Conservation (phyloP, 2,113 vertebrate species). For the Crotalus tigris region DNA sequence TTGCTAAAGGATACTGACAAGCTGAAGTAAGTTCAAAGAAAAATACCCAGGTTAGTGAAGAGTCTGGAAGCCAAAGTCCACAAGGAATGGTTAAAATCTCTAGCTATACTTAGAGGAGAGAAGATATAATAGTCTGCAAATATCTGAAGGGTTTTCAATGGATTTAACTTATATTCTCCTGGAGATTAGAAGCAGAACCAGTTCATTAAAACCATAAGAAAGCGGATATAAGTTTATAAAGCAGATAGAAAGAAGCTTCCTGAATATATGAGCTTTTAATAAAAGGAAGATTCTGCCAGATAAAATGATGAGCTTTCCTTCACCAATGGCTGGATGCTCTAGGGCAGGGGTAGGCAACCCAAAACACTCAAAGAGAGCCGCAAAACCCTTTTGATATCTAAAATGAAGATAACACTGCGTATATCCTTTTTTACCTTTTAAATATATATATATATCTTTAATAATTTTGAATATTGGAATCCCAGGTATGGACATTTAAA, state of each 20-base stretch:
- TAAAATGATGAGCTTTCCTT: not conserved
- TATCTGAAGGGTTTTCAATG: not conserved
- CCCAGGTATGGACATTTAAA: no score
- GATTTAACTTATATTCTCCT: not conserved
- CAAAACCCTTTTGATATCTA: no score
- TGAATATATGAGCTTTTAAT: not conserved
- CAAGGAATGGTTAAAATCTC: not conserved
- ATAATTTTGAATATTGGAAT: no score
- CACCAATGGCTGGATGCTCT: not conserved
- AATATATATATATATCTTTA: no score
- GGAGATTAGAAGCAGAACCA: not conserved
- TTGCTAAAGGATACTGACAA: not conserved
- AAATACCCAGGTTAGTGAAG: not conserved
- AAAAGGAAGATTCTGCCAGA: not conserved
- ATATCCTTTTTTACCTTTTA: no score
- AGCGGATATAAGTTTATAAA: not conserved
- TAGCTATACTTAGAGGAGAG: not conserved
- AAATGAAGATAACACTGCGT: no score
- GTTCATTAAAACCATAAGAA: not conserved
- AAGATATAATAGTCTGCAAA: not conserved
- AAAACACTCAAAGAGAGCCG: no score
- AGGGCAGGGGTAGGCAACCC: not conserved
- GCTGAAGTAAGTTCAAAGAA: not conserved
- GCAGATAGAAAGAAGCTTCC: not conserved
- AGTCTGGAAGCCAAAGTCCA: not conserved